These are phyloP conservation scores for Zaprionus capensis DNA, from an alignment of 1,140 invertebrate genomes.

Conservation along the genomic window DNA sequence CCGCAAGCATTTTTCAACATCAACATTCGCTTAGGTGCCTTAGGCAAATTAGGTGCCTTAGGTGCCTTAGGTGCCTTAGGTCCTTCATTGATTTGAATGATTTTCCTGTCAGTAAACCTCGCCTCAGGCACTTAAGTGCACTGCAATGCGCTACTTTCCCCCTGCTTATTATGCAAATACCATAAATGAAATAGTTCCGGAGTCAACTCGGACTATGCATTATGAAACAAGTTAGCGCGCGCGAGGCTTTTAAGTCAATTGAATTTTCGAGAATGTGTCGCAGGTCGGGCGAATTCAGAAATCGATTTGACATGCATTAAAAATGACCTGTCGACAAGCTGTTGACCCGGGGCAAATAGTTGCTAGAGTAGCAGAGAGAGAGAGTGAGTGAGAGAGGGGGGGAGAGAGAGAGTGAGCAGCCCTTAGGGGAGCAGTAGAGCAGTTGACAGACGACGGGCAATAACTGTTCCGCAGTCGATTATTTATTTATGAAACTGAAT, in stretches of 20 bases:
- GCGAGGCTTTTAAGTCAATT: conserved; percentile 17
- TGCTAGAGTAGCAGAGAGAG: background rate
- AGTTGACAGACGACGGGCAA: background rate
- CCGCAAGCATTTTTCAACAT: too few relatives aligned
- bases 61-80: background rate
- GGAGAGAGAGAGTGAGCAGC: background rate
- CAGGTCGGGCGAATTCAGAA: conserved; percentile 9
- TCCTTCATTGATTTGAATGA: background rate
- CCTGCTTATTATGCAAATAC: background rate
- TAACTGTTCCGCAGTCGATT: conserved; percentile 32
- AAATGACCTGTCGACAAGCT: conserved; percentile 26
- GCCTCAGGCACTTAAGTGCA: background rate
- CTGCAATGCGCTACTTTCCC: background rate
- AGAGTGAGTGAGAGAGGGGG: background rate
- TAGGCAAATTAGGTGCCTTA: too few relatives aligned
- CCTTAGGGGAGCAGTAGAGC: background rate
- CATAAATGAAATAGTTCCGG: background rate
- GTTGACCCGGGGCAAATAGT: conserved; percentile 24
- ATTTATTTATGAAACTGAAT: conserved; percentile 63
- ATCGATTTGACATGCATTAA: conserved; percentile 33
- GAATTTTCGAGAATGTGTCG: background rate
- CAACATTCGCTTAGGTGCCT: too few relatives aligned
- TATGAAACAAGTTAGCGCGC: background rate
- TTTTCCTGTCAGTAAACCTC: too few relatives aligned
- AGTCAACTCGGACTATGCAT: background rate